phyloP scores from a whole-genome alignment of 2,797 vertebrate genomes.

The Xenentodon cancila region DNA sequence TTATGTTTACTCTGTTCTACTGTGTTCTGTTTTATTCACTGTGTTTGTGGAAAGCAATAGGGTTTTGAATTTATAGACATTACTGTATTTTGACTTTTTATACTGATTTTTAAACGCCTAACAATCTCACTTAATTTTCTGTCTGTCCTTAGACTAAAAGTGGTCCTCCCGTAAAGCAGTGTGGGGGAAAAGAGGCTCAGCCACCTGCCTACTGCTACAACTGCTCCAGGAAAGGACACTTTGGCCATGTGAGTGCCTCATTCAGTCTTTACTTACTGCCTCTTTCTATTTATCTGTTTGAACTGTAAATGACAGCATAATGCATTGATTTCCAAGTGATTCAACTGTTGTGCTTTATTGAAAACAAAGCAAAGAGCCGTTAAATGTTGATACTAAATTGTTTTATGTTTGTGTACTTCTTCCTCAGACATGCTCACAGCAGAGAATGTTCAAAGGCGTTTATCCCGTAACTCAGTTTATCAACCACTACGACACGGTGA shows the following conservation, averaged over 20 bases:
- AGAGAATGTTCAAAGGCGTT: conserved; percentile 85
- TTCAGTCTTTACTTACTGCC: neutral
- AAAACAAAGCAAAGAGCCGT: no score
- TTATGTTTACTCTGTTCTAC: no score
- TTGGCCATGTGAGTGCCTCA: conserved; percentile 76
- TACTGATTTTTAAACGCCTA: neutral
- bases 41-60: neutral
- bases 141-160: conserved; percentile 56
- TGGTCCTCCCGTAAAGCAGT: conserved; percentile 51
- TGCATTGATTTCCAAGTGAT: no score
- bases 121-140: conserved; percentile 20
- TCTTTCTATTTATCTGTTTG: no score
- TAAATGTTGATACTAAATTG: no score
- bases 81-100: no score
- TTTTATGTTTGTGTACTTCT: conserved; percentile 45
- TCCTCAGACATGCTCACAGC: conserved; percentile 84
- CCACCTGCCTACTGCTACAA: conserved; percentile 81
- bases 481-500: conserved; percentile 84
- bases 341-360: no score
- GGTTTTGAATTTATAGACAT: no score
- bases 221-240: conserved; percentile 81
- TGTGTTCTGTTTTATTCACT: neutral
- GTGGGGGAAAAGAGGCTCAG: conserved; percentile 9
- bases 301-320: no score
- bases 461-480: conserved; percentile 85